These are phyloP conservation scores for Orthosia gracilis DNA, from an alignment of 2,888 invertebrate species.

Conservation along the genomic window DNA sequence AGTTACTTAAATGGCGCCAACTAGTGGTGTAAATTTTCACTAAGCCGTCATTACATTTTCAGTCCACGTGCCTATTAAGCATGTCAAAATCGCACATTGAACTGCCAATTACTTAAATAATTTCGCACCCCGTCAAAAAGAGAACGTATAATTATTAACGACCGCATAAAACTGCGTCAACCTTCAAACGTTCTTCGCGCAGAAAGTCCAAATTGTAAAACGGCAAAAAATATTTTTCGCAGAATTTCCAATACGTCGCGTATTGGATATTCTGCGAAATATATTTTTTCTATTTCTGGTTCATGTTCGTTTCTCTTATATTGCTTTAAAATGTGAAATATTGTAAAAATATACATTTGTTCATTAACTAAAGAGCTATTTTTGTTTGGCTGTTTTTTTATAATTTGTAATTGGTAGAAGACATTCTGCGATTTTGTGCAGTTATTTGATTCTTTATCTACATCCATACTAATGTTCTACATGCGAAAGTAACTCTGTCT, in stretches of 20 bases:
- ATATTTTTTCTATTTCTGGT: too few relatives aligned
- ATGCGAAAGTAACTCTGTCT: too few relatives aligned
- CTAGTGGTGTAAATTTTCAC: too few relatives aligned
- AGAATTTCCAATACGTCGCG: not conserved
- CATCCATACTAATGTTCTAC: too few relatives aligned
- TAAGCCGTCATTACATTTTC: not conserved
- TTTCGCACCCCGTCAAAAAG: conserved; percentile 49
- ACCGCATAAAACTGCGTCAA: conserved; percentile 50
- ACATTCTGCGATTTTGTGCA: not conserved
- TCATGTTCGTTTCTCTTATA: not conserved
- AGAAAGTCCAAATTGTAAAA: not conserved
- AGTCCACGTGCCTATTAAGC: not conserved
- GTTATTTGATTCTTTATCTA: too few relatives aligned
- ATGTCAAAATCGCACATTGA: not conserved
- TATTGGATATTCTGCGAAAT: too few relatives aligned
- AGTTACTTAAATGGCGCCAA: too few relatives aligned
- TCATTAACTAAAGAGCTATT: not conserved
- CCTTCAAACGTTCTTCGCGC: conserved; percentile 47
- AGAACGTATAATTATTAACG: conserved; percentile 54
- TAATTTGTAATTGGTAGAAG: not conserved
- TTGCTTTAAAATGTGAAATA: not conserved
- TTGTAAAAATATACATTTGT: not conserved
- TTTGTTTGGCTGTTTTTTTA: not conserved
- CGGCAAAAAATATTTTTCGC: not conserved
- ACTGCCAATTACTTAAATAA: conserved; percentile 33